These are phyloP conservation scores for Catamblyrhynchus diadema DNA, from an alignment of 2,797 vertebrate species.

Conservation along the genomic window DNA sequence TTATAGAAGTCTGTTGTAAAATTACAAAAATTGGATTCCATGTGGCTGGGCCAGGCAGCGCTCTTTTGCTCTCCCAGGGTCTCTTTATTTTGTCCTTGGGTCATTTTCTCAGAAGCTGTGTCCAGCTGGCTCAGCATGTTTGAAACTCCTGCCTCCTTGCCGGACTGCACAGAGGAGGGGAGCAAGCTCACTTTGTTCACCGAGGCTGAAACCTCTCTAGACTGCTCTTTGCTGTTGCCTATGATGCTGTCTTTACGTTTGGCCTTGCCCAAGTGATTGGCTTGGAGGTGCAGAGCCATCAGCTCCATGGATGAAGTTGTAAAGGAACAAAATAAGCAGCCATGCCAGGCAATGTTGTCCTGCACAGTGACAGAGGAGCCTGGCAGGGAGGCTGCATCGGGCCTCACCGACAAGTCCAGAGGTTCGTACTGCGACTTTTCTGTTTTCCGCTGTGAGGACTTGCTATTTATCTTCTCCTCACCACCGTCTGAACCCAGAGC, in stretches of 20 bases:
- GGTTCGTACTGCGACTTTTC: slow-evolving; percentile 95
- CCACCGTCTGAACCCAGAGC: slow-evolving; percentile 74
- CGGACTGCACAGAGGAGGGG: slow-evolving; percentile 67
- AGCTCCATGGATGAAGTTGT: slow-evolving; percentile 96
- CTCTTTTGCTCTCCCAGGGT: slow-evolving; percentile 81
- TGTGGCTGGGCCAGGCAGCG: slow-evolving; percentile 84
- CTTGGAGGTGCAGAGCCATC: slow-evolving; percentile 97
- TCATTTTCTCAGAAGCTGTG: slow-evolving; percentile 70
- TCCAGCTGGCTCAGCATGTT: slow-evolving; percentile 74
- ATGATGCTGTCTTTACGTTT: slow-evolving; percentile 78
- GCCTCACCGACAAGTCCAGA: slow-evolving; percentile 92
- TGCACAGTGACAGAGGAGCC: slow-evolving; percentile 92
- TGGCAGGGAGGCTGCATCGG: slow-evolving; percentile 87
- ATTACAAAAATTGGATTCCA: slow-evolving; percentile 85
- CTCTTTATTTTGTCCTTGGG: slow-evolving; percentile 78
- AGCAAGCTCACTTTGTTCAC: slow-evolving; percentile 71
- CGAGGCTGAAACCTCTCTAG: slow-evolving; percentile 72
- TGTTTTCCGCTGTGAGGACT: slow-evolving; percentile 78
- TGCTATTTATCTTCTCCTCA: slow-evolving; percentile 83
- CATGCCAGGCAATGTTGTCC: slow-evolving; percentile 95
- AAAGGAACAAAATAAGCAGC: slow-evolving; percentile 96
- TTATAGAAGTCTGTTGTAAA: slow-evolving; percentile 96
- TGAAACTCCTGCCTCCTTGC: slow-evolving; percentile 76
- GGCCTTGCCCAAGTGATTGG: slow-evolving; percentile 92
- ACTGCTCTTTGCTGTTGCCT: slow-evolving; percentile 83